Conservation (phyloP, 1,140 invertebrate species). For the Megathymus violae region DNA sequence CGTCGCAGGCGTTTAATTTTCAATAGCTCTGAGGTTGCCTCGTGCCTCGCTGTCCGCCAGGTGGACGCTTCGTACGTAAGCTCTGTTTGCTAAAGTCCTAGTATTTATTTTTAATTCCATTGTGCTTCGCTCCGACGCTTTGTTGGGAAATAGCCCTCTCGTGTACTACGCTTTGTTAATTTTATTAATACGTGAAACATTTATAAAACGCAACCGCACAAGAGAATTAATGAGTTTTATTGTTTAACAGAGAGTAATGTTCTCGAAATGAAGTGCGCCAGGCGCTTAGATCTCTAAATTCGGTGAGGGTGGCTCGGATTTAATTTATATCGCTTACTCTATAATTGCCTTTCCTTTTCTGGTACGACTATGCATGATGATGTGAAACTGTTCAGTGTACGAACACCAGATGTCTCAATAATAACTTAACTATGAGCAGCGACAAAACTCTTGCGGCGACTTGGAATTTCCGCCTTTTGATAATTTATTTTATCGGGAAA, state of each 20-base stretch:
- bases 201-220: constrained; percentile 79
- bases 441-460: constrained; percentile 34
- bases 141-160: constrained; percentile 74
- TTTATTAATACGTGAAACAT: constrained; percentile 83
- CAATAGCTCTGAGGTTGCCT: constrained; percentile 42
- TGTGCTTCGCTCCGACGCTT: constrained; percentile 75
- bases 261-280: constrained; percentile 65
- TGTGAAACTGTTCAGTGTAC: constrained; percentile 42
- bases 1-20: constrained; percentile 69
- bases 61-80: constrained; percentile 72
- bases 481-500: constrained; percentile 16
- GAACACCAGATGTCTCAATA: constrained; percentile 59
- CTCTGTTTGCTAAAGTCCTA: constrained; percentile 79
- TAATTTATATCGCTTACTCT: constrained; percentile 70
- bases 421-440: constrained; percentile 26
- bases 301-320: constrained; percentile 57
- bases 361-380: constrained; percentile 40
- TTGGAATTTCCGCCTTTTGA: constrained; percentile 35
- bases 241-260: constrained; percentile 75
- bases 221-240: constrained; percentile 80
- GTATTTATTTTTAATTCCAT: constrained; percentile 82
- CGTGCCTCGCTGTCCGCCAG: constrained; percentile 50
- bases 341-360: constrained; percentile 53
- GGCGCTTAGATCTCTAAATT: constrained; percentile 66
- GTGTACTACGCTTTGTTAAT: constrained; percentile 76